Conservation (phyloP, 2,797 vertebrate species). For the Girardinus metallicus region DNA sequence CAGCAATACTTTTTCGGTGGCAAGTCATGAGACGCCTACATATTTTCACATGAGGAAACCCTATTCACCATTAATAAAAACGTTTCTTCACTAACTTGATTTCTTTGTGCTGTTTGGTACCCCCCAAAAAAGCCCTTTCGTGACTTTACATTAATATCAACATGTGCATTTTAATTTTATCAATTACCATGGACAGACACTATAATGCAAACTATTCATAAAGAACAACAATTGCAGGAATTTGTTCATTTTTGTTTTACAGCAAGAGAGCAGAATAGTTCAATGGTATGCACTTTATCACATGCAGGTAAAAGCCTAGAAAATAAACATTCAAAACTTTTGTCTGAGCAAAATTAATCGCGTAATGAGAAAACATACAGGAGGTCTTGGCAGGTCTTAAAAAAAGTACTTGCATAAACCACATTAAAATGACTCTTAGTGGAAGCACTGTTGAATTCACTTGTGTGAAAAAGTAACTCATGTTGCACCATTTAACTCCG, state of each 20-base stretch:
- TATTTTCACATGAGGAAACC: slow-evolving; percentile 75
- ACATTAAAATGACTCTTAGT: slow-evolving; percentile 31
- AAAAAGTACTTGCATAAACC: background rate
- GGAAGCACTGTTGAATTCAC: slow-evolving; percentile 67
- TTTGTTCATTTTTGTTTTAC: slow-evolving; percentile 30
- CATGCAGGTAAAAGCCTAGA: slow-evolving; percentile 63
- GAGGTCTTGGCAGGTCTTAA: background rate
- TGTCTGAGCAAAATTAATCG: slow-evolving; percentile 15
- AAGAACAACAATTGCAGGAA: slow-evolving; percentile 39
- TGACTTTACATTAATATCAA: slow-evolving; percentile 30
- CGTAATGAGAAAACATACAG: slow-evolving; percentile 25
- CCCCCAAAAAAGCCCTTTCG: slow-evolving; percentile 52
- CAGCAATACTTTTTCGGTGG: slow-evolving; percentile 29
- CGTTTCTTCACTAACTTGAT: slow-evolving; percentile 64
- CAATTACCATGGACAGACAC: slow-evolving; percentile 25
- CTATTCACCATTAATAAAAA: slow-evolving; percentile 44
- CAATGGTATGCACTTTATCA: slow-evolving; percentile 50
- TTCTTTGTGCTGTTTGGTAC: slow-evolving; percentile 83
- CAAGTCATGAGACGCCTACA: slow-evolving; percentile 75
- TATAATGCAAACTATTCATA: slow-evolving; percentile 44
- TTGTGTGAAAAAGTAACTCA: slow-evolving; percentile 24
- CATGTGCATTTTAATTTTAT: slow-evolving; percentile 31
- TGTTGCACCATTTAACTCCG: slow-evolving; percentile 6
- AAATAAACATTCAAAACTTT: slow-evolving; percentile 35
- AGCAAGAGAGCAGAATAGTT: slow-evolving; percentile 37